Evolutionary conservation across 2,797 vertebrate genomes (phyloP), one percentile per base, ranked within the genome.

Genomic region (Myiotriccus ornatus): DNA sequence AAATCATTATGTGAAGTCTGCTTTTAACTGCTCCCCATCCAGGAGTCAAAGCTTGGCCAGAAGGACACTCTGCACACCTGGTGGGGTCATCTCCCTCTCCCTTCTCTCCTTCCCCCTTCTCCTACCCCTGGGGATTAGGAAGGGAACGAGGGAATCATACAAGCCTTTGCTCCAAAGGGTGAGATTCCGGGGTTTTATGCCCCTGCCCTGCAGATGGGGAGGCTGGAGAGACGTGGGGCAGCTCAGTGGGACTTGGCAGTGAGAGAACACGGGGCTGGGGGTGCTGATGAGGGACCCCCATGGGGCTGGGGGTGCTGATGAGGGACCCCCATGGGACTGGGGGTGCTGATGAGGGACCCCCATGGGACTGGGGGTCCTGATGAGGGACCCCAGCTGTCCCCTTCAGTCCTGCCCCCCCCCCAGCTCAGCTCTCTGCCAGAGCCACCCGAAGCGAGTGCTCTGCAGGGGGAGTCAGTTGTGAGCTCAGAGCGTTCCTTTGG

Each of bases 371-470:
- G 28, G 24, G 35, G 4, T 53, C n/a, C 22, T 37, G 17, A 10
- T 4, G 2, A 30, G 41, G 1, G 30, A 11, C 3, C 2, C 19
- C 28, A 17, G 4, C 13, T 25, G 63, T 49, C 12, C 18, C 24
- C 50, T 8, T 10, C 50, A 3, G 6, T 12, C 52, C 77, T 46
- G 17, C 13, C 17, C 56, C 41, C 35, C 41, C 35, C n/a, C 25
- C 53, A 28, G 46, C 37, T 41, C 70, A 55, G 64, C 76, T 39
- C 49, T 32, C 16, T 7, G 49, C 2, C 4, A 30, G 41, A 44
- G 49, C 19, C 37, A 9, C 8, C 5, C 1, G 19, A 3, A n/a
- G 2, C 0, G 0, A 34, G 17, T 0, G 27, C 82, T 32, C 24
- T 60, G 46, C 67, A 37, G 67, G 70, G 70, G 56, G 86, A 60